Base-by-base conservation (phyloP, 2,797 vertebrate species). In the Darevskia nairensis region DNA sequence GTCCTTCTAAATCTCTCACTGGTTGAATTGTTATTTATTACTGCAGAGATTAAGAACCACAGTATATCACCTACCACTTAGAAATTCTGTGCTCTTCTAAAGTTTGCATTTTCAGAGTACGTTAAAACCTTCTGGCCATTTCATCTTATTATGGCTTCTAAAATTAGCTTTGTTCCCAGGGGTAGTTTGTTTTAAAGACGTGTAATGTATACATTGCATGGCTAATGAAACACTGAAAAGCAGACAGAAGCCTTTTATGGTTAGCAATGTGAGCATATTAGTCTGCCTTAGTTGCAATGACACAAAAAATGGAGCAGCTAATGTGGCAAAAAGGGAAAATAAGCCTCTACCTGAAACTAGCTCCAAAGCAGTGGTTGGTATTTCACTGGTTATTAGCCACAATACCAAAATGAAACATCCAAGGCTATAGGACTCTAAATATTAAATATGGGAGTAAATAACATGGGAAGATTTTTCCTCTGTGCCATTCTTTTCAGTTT, bases 111-210 rank as follows among this genome's bases (percentile, higher is more conserved):
- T 76, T 71, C 44, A 69, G 80, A 78, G 50, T 39, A n/a, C 17
- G 77, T 78, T 68, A 81, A 80, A 19, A 25, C 13, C n/a, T 75
- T 23, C 19, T 50, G 55, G 55, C 50, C 69, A 21, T 41, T 59
- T 8, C 77, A 9, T 0, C 35, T 88, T 90, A 77, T 13, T 81
- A 55, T 17, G 78, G 0, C 17, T 85, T 92, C 71, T 89, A 89
- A 86, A 83, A 64, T 92, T 82, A 83, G 25, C 6, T 91, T 86
- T 44, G 72, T 89, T 85, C 90, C 83, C 75, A 50, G 81, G 23
- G 7, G 32, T 2, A 39, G 29, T 80, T 55, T 94, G 32, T 78
- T 86, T 55, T 44, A 89, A 77, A 90, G 15, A 23, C 77, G 80
- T 88, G 5, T 79, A 87, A 21, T 74, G 88, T 84, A 88, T 82